A percentile compares a stretch with the other conserved stretches of the same genome.
phyloP scores from a whole-genome alignment of 2,888 invertebrate genomes.

The Sturmia bella region DNA sequence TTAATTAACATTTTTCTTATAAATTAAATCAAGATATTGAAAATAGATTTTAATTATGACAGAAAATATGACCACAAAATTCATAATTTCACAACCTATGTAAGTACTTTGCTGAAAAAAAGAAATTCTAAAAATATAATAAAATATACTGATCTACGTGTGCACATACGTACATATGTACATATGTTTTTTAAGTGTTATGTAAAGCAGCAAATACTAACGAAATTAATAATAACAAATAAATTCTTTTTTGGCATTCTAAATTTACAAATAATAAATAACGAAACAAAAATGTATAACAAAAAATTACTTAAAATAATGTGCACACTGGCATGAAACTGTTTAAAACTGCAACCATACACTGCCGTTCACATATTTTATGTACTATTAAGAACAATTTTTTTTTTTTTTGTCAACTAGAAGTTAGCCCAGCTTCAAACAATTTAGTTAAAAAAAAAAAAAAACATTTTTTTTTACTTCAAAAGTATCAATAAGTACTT shows the following conservation, averaged over 20 bases:
- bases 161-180: too few relatives aligned
- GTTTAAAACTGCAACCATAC: not conserved
- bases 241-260: slow-evolving; percentile 46
- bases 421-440: too few relatives aligned
- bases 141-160: too few relatives aligned
- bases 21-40: slow-evolving; percentile 34
- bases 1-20: not conserved
- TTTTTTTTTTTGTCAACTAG: too few relatives aligned
- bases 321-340: slow-evolving; percentile 3
- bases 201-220: slow-evolving; percentile 48
- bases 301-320: slow-evolving; percentile 38
- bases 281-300: slow-evolving; percentile 16
- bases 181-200: slow-evolving; percentile 24
- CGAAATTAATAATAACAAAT: slow-evolving; percentile 30
- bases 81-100: slow-evolving; percentile 34
- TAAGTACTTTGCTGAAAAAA: slow-evolving; percentile 19
- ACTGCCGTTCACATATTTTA: too few relatives aligned
- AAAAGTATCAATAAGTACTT: too few relatives aligned
- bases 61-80: slow-evolving; percentile 6
- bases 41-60: slow-evolving; percentile 27
- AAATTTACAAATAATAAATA: slow-evolving; percentile 51
- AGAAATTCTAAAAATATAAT: slow-evolving; percentile 30
- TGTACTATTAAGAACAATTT: too few relatives aligned
- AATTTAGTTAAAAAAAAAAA: too few relatives aligned
- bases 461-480: too few relatives aligned